Conservation (phyloP, 2,888 invertebrate genomes). For the Spodoptera littoralis region DNA sequence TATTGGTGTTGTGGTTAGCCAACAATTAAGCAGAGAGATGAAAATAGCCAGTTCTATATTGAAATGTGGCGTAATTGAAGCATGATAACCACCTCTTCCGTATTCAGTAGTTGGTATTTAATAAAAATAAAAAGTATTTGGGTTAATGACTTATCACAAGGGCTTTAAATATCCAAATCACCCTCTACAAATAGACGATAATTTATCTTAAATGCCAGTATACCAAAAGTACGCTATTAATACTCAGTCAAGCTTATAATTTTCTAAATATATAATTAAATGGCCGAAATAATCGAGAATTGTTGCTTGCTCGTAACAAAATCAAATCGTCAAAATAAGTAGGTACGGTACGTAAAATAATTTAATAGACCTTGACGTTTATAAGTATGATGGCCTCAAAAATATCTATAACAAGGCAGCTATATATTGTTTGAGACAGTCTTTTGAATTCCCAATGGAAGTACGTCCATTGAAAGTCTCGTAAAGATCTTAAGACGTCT, state of each 20-base stretch:
- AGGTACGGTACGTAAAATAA: slow-evolving; percentile 22
- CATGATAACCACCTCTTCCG: too few relatives aligned
- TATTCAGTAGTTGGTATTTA: too few relatives aligned
- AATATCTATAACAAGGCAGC: slow-evolving; percentile 12
- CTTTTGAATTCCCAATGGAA: slow-evolving; percentile 33
- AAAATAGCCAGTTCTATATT: too few relatives aligned
- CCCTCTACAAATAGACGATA: too few relatives aligned
- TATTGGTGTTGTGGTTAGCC: too few relatives aligned
- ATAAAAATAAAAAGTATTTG: too few relatives aligned
- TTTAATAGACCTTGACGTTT: slow-evolving; percentile 23
- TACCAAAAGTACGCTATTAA: too few relatives aligned
- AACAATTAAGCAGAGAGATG: too few relatives aligned
- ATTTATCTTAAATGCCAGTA: too few relatives aligned
- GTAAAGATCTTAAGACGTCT: slow-evolving; percentile 44
- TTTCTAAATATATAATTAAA: slow-evolving; percentile 4
- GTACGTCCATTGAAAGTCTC: slow-evolving; percentile 32
- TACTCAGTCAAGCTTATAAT: slow-evolving; percentile 20
- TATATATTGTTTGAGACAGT: slow-evolving; percentile 24
- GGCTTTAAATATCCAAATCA: too few relatives aligned
- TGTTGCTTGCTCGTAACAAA: not conserved
- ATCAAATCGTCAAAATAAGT: not conserved
- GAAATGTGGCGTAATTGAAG: too few relatives aligned
- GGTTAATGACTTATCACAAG: too few relatives aligned
- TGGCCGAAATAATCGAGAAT: not conserved
- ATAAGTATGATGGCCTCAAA: slow-evolving; percentile 23